phyloP scores from a whole-genome alignment of 2,888 invertebrate genomes.

The Spisula solida region DNA sequence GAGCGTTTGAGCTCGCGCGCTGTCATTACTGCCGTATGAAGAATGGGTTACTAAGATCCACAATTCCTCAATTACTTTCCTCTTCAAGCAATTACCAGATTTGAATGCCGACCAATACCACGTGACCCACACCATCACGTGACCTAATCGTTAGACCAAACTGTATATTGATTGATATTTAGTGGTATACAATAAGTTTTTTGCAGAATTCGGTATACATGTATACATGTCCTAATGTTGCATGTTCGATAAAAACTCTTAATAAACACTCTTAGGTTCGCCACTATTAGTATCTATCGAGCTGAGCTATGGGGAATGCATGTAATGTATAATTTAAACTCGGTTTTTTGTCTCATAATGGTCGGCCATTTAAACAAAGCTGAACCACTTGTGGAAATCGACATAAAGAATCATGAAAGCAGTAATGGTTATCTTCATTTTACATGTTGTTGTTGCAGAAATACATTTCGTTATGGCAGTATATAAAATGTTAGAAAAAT shows the following conservation, averaged over 20 bases:
- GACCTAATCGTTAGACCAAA: constrained; percentile 7
- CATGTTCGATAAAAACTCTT: not conserved
- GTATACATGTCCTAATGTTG: not conserved
- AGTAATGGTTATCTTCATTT: too few relatives aligned
- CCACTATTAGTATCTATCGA: not conserved
- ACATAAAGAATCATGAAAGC: too few relatives aligned
- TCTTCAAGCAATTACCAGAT: constrained; percentile 26
- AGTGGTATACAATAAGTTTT: not conserved
- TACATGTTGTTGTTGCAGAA: too few relatives aligned
- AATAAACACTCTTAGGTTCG: too few relatives aligned
- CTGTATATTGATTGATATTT: not conserved
- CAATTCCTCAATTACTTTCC: constrained; percentile 16
- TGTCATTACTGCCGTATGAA: constrained; percentile 12
- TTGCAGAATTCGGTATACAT: not conserved
- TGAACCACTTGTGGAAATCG: too few relatives aligned
- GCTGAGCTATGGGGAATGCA: not conserved
- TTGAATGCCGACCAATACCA: constrained; percentile 2
- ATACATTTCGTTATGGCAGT: too few relatives aligned
- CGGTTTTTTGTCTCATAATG: too few relatives aligned
- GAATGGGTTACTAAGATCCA: constrained; percentile 14
- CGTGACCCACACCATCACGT: not conserved
- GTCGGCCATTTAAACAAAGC: too few relatives aligned
- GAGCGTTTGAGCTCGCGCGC: constrained; percentile 16
- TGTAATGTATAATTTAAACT: too few relatives aligned
- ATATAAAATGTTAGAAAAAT: too few relatives aligned